A percentile compares a stretch with the other conserved stretches of the same genome.
phyloP scores from a whole-genome alignment of 2,113 vertebrate species.

The Danionella cerebrum region DNA sequence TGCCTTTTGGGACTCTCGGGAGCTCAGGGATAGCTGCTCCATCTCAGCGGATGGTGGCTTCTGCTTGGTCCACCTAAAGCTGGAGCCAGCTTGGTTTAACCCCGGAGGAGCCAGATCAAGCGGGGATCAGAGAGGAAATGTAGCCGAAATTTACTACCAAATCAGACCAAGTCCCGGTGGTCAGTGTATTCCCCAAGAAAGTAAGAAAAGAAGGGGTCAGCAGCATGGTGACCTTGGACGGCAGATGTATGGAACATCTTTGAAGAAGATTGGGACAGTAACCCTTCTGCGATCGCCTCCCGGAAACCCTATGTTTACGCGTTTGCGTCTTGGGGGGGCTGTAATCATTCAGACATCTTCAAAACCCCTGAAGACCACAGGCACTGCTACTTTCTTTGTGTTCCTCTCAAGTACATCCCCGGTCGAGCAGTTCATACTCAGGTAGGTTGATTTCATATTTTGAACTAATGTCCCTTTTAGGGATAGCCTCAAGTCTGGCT shows the following conservation, averaged over 20 bases:
- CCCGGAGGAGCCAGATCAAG: constrained; percentile 63
- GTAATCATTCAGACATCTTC: constrained; percentile 73
- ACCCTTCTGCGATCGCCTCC: constrained; percentile 66
- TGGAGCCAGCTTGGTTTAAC: constrained; percentile 74
- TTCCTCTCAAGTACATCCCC: constrained; percentile 71
- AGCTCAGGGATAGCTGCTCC: constrained; percentile 72
- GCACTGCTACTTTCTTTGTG: constrained; percentile 76
- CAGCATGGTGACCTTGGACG: constrained; percentile 22
- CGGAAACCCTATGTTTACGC: constrained; percentile 65
- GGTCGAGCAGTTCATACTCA: constrained; percentile 76
- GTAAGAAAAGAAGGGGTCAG: constrained; percentile 50
- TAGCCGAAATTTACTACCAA: constrained; percentile 82
- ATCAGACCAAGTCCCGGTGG: constrained; percentile 60
- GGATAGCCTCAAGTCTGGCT: no score
- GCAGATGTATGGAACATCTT: constrained; percentile 58
- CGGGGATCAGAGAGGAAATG: constrained; percentile 65
- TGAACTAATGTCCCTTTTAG: background rate
- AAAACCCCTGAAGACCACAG: constrained; percentile 68
- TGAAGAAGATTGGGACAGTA: constrained; percentile 82
- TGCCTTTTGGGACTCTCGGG: constrained; percentile 76
- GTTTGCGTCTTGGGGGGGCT: constrained; percentile 73
- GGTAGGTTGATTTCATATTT: constrained; percentile 63
- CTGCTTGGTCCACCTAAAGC: constrained; percentile 76
- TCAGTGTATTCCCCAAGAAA: constrained; percentile 67
- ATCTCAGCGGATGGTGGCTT: constrained; percentile 67